Evolutionary conservation across 1,140 invertebrate species (phyloP), one percentile per base, ranked within the genome.

Genomic region (Dendroctonus valens): DNA sequence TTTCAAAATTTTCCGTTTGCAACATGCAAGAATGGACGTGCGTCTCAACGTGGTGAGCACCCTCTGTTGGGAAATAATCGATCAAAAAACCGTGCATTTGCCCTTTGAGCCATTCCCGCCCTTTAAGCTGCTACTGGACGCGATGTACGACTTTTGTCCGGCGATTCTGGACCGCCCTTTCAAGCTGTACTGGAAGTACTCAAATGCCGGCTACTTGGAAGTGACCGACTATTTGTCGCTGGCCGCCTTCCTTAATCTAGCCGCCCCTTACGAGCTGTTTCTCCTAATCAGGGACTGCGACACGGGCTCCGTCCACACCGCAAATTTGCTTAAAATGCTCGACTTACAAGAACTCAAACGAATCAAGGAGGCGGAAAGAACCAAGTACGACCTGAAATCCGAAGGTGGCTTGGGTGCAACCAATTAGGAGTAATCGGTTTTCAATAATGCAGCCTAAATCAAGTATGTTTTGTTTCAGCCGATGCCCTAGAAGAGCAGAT

Each of bases 111-210:
- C 44, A n/a, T 58, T 50, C 8, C 11, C 37, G 14, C 37, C 62
- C 41, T 67, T 65, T 49, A 69, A 67, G 26, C 52, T 68, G 41
- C 66, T 72, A 52, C 12, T 59, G 41, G 58, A 72, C 48, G 42
- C 50, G 8, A 6, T 68, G n/a, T 70, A 70, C 52, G 70, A 72
- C 62, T 46, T 58, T 6, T 66, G 12, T 41, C 62, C 65, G 15
- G 15, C 57, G 4, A 14, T 59, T 6, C 41, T 44, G 26, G 53
- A 60, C 11, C 5, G 38, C n/a, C 41, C 60, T 38, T 67, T 59
- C 26, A 46, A 12, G 2, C 49, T 68, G 26, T 72, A 70, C 58
- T 72, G 70, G 69, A 63, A 62, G 37, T 70, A 70, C 50, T 54
- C 55, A 5, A 14, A 11, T n/a, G 53, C 49, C 5, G 6, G 41